These are phyloP conservation scores for Hydropsyche betteni DNA, from an alignment of 2,888 invertebrate genomes.

Conservation along the genomic window DNA sequence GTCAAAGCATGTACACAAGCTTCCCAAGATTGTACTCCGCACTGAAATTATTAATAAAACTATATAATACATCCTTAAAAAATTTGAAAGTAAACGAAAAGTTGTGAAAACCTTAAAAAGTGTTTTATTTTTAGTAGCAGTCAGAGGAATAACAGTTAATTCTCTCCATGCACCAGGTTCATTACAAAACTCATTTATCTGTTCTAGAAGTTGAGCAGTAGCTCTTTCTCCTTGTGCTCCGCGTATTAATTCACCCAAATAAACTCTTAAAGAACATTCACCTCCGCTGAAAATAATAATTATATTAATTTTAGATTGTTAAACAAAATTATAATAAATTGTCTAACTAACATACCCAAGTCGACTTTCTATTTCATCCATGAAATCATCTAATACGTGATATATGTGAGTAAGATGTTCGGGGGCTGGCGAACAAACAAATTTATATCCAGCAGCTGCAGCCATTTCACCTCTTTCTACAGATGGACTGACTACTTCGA, in stretches of 20 bases:
- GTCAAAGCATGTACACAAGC: constrained; percentile 44
- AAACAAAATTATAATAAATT: neutral
- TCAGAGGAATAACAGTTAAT: constrained; percentile 65
- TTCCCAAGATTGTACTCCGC: constrained; percentile 50
- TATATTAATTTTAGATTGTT: neutral
- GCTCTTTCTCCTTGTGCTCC: constrained; percentile 82
- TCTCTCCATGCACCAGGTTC: constrained; percentile 80
- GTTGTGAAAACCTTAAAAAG: constrained; percentile 45
- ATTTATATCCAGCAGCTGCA: constrained; percentile 47
- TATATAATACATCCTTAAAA: neutral
- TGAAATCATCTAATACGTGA: constrained; percentile 83
- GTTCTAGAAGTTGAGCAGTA: constrained; percentile 39
- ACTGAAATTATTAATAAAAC: constrained; percentile 35
- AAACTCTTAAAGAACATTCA: constrained; percentile 81
- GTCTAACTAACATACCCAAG: constrained; percentile 61
- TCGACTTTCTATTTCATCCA: constrained; percentile 81
- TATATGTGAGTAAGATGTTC: constrained; percentile 81
- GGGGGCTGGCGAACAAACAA: constrained; percentile 81
- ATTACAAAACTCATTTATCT: constrained; percentile 65
- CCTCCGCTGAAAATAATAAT: constrained; percentile 50
- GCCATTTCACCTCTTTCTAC: constrained; percentile 24
- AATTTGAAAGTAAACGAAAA: neutral
- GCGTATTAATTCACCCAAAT: constrained; percentile 86
- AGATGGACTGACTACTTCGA: constrained; percentile 52
- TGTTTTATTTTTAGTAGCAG: constrained; percentile 47